Percentiles rank a stretch among this genome's conserved stretches.
These are phyloP conservation scores for Rhinogobio ventralis DNA, from an alignment of 2,797 vertebrate species.

Conservation along the genomic window DNA sequence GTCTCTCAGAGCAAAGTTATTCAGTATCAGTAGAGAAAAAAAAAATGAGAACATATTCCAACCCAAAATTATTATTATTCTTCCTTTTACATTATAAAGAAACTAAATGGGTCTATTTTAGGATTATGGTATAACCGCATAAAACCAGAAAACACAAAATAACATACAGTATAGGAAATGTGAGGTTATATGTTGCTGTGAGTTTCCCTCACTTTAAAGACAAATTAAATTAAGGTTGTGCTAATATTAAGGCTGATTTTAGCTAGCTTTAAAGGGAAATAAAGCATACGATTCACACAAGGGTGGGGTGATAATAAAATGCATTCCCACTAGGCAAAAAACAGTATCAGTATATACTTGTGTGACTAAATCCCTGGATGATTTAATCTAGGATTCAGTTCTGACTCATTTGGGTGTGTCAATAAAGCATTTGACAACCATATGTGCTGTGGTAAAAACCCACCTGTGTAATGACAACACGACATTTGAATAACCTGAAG, in stretches of 20 bases:
- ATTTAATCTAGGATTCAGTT: neutral
- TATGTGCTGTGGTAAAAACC: neutral
- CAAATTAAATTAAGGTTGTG: neutral
- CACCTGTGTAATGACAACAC: conserved; percentile 5
- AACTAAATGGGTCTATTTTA: neutral
- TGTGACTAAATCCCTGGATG: neutral
- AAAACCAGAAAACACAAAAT: neutral
- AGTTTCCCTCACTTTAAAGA: neutral
- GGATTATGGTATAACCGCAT: neutral
- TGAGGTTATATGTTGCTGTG: neutral
- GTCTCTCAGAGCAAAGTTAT: neutral
- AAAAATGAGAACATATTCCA: neutral
- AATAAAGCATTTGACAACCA: neutral
- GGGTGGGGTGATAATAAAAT: neutral
- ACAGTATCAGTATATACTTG: too few species aligned
- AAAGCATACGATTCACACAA: neutral
- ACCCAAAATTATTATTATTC: neutral
- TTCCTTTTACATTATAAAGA: neutral
- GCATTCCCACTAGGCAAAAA: neutral
- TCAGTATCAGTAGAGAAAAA: neutral
- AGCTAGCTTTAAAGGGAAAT: neutral
- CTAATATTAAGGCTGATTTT: neutral
- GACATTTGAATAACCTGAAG: neutral
- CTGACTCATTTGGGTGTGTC: conserved; percentile 6
- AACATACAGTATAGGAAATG: too few species aligned